phyloP scores from a whole-genome alignment of 1,140 invertebrate genomes.

The Anastrepha obliqua region DNA sequence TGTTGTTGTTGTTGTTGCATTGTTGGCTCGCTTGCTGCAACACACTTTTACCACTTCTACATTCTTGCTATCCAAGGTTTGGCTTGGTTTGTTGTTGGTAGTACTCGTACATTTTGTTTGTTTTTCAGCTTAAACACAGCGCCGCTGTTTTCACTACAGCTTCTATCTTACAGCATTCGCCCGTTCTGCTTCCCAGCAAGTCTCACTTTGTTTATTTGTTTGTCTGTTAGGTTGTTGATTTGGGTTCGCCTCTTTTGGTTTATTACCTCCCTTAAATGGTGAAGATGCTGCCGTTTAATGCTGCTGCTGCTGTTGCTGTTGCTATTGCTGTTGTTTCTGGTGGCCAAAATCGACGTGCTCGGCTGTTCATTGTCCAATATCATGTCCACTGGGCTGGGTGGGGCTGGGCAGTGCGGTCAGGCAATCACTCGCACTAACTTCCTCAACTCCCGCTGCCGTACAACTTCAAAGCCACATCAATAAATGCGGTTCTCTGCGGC shows the following conservation, averaged over 20 bases:
- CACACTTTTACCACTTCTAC: background rate
- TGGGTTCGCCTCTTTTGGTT: constrained; percentile 43
- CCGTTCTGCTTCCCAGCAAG: background rate
- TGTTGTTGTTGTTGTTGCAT: background rate
- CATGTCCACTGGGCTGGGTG: background rate
- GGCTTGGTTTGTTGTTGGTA: background rate
- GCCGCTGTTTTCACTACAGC: background rate
- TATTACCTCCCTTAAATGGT: constrained; percentile 48
- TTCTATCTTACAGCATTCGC: background rate
- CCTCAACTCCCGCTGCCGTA: background rate
- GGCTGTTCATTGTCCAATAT: background rate
- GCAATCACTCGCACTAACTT: no score
- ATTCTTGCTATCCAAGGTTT: background rate
- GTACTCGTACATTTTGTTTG: background rate
- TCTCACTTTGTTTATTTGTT: background rate
- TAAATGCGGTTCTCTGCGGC: constrained; percentile 28
- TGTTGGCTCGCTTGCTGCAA: background rate
- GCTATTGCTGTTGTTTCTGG: background rate
- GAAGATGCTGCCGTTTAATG: constrained; percentile 17
- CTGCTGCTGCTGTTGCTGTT: background rate
- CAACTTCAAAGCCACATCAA: constrained; percentile 45
- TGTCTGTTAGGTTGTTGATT: constrained; percentile 45
- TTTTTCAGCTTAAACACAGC: constrained; percentile 23
- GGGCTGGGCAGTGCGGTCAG: background rate
- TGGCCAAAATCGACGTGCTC: constrained; percentile 4